phyloP scores from a whole-genome alignment of 2,888 invertebrate species.

The Synanthedon tipuliformis region DNA sequence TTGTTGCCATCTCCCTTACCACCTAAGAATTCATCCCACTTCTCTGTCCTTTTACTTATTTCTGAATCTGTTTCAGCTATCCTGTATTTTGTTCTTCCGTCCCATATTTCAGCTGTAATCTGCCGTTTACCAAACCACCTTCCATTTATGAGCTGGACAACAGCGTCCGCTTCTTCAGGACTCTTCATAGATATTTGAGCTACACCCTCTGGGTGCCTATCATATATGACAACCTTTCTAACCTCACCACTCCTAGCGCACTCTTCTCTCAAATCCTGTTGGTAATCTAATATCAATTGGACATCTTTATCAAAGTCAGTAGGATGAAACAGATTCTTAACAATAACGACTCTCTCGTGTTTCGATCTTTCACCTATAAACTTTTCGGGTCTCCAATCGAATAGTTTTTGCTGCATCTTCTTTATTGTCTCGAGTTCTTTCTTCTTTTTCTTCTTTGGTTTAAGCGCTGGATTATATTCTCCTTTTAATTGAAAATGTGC shows the following conservation, averaged over 20 bases:
- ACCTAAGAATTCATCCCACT: slow-evolving; percentile 89
- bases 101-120: slow-evolving; percentile 91
- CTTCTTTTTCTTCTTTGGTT: slow-evolving; percentile 90
- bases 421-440: slow-evolving; percentile 91
- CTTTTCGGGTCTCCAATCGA: slow-evolving; percentile 97
- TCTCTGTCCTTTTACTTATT: slow-evolving; percentile 80
- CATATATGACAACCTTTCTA: slow-evolving; percentile 90
- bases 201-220: slow-evolving; percentile 94
- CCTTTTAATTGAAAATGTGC: slow-evolving; percentile 97
- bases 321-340: slow-evolving; percentile 93
- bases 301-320: slow-evolving; percentile 91
- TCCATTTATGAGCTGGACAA: slow-evolving; percentile 87
- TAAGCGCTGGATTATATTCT: slow-evolving; percentile 89
- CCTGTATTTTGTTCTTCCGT: slow-evolving; percentile 94
- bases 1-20: slow-evolving; percentile 48
- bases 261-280: slow-evolving; percentile 90
- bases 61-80: slow-evolving; percentile 93
- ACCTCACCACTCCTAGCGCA: slow-evolving; percentile 92
- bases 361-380: slow-evolving; percentile 86
- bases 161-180: slow-evolving; percentile 92
- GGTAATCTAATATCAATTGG: slow-evolving; percentile 88
- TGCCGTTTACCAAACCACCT: slow-evolving; percentile 90
- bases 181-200: slow-evolving; percentile 91
- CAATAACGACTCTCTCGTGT: slow-evolving; percentile 90
- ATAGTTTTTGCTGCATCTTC: slow-evolving; percentile 92